Conservation (phyloP, 2,888 invertebrate genomes). For the Plagiodera versicolora region DNA sequence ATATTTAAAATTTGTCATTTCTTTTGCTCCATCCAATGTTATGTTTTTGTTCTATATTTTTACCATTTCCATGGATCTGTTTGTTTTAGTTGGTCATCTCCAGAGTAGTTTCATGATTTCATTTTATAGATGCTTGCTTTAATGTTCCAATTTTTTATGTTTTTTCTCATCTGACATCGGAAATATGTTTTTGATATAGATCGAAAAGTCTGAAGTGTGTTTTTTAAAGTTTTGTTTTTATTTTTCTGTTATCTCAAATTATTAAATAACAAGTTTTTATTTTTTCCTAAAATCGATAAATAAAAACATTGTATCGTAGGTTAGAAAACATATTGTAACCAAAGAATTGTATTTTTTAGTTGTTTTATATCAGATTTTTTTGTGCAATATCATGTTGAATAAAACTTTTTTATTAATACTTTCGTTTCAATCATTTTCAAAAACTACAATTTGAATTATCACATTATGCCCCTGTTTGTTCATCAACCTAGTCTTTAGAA, state of each 20-base stretch:
- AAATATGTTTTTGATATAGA: conserved; percentile 2
- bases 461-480: no score
- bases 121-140: no score
- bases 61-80: conserved; percentile 4
- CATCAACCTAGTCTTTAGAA: no score
- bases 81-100: conserved; percentile 5
- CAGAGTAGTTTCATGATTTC: conserved; percentile 6
- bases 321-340: background rate
- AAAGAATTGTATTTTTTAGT: conserved; percentile 4
- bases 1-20: background rate
- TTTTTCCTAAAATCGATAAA: no score
- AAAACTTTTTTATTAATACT: conserved; percentile 5
- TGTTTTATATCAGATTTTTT: conserved; percentile 2
- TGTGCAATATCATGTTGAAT: conserved; percentile 1
- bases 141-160: background rate
- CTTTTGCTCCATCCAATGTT: conserved; percentile 2
- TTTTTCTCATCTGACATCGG: background rate
- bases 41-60: conserved; percentile 6
- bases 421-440: conserved; percentile 7
- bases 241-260: conserved; percentile 1
- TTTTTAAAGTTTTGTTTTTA: background rate
- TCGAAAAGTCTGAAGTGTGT: background rate
- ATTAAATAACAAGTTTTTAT: no score
- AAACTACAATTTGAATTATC: no score
- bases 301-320: background rate